phyloP scores from a whole-genome alignment of 1,140 invertebrate species.

The Holcopasites calliopsidis region DNA sequence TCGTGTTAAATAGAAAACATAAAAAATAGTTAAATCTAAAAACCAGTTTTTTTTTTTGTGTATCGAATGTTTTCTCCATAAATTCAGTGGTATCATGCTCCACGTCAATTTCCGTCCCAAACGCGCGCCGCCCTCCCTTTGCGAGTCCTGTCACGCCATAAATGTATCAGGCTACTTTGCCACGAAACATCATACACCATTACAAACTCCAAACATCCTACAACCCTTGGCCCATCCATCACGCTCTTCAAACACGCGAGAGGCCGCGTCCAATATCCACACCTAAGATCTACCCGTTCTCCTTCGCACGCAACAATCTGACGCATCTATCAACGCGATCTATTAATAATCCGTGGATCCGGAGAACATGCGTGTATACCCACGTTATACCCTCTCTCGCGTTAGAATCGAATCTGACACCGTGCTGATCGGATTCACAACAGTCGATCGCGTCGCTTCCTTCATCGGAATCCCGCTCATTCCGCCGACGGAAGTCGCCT shows the following conservation, averaged over 20 bases:
- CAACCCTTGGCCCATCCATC: constrained; percentile 13
- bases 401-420: constrained; percentile 17
- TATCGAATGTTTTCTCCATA: too few species aligned
- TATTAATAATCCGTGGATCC: not conserved
- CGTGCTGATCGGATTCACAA: constrained; percentile 51
- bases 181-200: not conserved
- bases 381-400: not conserved
- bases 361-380: not conserved
- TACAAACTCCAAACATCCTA: not conserved
- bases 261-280: not conserved
- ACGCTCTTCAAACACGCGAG: not conserved
- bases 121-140: too few species aligned
- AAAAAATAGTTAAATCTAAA: too few species aligned
- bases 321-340: not conserved
- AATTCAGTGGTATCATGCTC: too few species aligned
- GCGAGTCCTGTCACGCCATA: too few species aligned
- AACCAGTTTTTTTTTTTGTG: too few species aligned
- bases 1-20: too few species aligned
- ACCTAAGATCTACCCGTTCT: not conserved
- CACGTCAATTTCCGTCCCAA: not conserved
- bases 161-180: too few species aligned
- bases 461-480: not conserved
- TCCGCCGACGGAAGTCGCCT: constrained; percentile 24
- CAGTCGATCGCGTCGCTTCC: constrained; percentile 39
- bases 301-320: too few species aligned